Evolutionary conservation across 2,888 invertebrate species (phyloP).

Genomic region (Sphaerophoria taeniata): DNA sequence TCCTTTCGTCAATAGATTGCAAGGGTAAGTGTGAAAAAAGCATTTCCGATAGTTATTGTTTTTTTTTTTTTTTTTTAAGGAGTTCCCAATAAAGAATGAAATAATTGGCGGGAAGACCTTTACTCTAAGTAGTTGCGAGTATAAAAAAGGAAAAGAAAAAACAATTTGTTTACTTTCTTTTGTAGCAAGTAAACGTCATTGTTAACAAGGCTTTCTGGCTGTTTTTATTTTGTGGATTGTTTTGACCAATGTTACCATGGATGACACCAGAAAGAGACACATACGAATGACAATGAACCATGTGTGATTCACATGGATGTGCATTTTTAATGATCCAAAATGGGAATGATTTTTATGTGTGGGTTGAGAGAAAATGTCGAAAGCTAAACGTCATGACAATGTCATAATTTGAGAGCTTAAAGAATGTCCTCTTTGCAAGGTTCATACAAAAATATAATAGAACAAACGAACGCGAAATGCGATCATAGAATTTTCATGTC

Average conservation of each 20-base stretch:
- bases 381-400: neutral
- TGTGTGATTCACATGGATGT: constrained; percentile 29
- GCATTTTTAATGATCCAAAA: constrained; percentile 66
- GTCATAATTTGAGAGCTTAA: neutral
- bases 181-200: constrained; percentile 11
- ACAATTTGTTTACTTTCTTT: too few relatives aligned
- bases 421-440: too few relatives aligned
- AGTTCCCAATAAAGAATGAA: constrained; percentile 9
- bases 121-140: neutral
- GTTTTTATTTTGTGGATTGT: constrained; percentile 5
- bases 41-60: neutral
- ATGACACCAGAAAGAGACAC: constrained; percentile 34
- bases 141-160: too few relatives aligned
- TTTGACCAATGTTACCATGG: constrained; percentile 63
- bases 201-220: neutral
- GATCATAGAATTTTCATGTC: too few relatives aligned
- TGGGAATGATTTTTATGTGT: constrained; percentile 32
- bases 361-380: neutral
- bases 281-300: constrained; percentile 16
- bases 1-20: neutral
- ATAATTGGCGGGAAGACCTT: constrained; percentile 39
- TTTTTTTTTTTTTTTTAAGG: neutral
- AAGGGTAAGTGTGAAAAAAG: neutral
- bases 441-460: too few relatives aligned
- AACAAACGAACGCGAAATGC: too few relatives aligned